Evolutionary conservation across 1,140 invertebrate species (phyloP).

Genomic region (Drosophila baimaii): DNA sequence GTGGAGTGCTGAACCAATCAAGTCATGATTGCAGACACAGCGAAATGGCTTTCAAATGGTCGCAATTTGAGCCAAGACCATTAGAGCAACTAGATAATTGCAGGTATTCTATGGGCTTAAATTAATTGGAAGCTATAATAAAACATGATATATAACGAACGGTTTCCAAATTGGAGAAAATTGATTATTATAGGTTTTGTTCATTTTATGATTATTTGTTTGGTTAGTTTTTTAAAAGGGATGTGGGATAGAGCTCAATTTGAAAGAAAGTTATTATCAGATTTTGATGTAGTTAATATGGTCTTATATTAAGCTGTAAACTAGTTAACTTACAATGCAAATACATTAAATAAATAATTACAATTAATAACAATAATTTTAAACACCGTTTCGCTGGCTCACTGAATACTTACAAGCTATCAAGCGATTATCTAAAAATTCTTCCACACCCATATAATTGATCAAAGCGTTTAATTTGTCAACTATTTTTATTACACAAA

Average conservation of each 20-base stretch:
- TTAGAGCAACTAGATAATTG: slow-evolving; percentile 24
- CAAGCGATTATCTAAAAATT: slow-evolving; percentile 9
- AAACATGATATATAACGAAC: neutral
- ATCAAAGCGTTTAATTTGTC: slow-evolving; percentile 15
- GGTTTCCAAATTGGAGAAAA: neutral
- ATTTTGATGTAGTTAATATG: too few species aligned
- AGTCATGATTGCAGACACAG: slow-evolving; percentile 25
- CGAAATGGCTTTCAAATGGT: slow-evolving; percentile 24
- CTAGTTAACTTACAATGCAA: too few species aligned
- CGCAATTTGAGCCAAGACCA: slow-evolving; percentile 6
- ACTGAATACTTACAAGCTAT: slow-evolving; percentile 14
- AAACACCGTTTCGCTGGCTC: neutral
- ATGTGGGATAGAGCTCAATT: neutral
- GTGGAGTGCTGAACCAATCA: slow-evolving; percentile 27
- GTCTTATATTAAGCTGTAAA: too few species aligned
- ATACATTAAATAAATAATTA: neutral
- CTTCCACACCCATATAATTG: neutral
- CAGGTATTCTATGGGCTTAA: neutral
- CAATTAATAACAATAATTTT: neutral
- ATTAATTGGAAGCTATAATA: neutral
- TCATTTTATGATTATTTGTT: neutral
- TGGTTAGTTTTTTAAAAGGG: neutral
- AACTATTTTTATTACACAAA: slow-evolving; percentile 50
- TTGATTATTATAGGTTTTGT: neutral
- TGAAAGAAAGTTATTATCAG: too few species aligned